Conservation (phyloP, 2,797 vertebrate species). For the Helicolenus hilgendorfi region DNA sequence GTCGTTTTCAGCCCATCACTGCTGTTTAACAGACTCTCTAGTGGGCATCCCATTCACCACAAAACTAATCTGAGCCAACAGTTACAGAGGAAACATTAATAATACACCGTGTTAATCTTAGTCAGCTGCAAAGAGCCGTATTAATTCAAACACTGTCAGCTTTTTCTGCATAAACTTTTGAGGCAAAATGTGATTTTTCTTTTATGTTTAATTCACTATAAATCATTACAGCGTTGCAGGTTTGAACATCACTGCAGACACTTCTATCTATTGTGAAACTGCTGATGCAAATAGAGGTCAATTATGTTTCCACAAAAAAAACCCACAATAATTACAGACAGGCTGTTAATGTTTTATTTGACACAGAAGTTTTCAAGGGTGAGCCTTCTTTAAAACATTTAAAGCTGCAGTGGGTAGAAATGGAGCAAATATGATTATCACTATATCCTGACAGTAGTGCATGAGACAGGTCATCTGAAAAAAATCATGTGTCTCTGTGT, state of each 20-base stretch:
- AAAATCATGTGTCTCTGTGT: too few species aligned
- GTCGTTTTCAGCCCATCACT: neutral
- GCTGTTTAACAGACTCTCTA: neutral
- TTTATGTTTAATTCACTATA: neutral
- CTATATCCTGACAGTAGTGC: too few species aligned
- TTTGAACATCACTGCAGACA: neutral
- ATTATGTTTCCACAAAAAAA: neutral
- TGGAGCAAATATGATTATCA: too few species aligned
- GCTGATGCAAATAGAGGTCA: neutral
- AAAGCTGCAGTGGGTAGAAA: neutral
- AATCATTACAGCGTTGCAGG: neutral
- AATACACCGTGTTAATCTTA: neutral
- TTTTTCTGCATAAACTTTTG: neutral
- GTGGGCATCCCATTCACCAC: neutral
- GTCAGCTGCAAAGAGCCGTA: neutral
- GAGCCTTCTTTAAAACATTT: neutral
- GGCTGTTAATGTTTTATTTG: neutral
- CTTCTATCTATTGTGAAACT: neutral
- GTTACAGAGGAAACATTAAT: constrained; percentile 1
- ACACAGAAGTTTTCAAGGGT: neutral
- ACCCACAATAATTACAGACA: neutral
- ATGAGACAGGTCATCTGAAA: too few species aligned
- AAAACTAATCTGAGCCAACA: constrained; percentile 14
- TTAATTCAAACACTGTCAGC: neutral
- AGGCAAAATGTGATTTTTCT: neutral